Evolutionary conservation across 2,113 vertebrate genomes (phyloP), one percentile per base, ranked within the genome.

Genomic region (Camarhynchus parvulus): DNA sequence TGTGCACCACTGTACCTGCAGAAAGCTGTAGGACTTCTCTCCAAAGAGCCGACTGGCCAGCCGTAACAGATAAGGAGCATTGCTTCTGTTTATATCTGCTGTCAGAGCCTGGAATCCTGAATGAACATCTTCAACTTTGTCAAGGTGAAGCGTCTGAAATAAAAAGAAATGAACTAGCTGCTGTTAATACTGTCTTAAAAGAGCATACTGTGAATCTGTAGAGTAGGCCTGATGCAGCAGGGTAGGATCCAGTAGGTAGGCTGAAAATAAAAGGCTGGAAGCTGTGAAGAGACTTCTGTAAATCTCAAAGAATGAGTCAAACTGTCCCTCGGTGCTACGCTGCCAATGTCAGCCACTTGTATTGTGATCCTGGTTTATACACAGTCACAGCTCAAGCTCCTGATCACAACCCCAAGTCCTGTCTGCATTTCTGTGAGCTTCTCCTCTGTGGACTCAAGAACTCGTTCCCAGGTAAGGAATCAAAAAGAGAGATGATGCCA

Each of bases 11-110:
- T 97, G 75, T 94, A 99, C 99, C 1, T 97, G 83, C 59, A 99
- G 97, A 95, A 99, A 99, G 67, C 83, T 89, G 67, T 97, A 98
- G 4, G 98, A 98, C 47, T 98, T 98, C 91, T 99, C 99, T 94
- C 99, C 99, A 35, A 98, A 99, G 11, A 99, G 96, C 28, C 98
- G 98, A 62, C 97, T 99, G 84, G 99, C 99, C 20, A 99, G 91
- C 87, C 98, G 98, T 74, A 99, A 96, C 68, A 98, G 96, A 80
- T 98, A 99, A 5, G 98, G 97, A 9, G 97, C 95, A 46, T 97
- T 97, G 7, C 86, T 97, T 23, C 98, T 98, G 97, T 98, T 99
- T 94, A 99, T 97, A 11, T 98, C 97, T 11, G 33, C 25, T 31
- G 97, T 98, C 82, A 99, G 98, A 6, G 73, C 59, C 90, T 98